phyloP scores from a whole-genome alignment of 2,797 vertebrate genomes.

The Pseudomugil gertrudae region DNA sequence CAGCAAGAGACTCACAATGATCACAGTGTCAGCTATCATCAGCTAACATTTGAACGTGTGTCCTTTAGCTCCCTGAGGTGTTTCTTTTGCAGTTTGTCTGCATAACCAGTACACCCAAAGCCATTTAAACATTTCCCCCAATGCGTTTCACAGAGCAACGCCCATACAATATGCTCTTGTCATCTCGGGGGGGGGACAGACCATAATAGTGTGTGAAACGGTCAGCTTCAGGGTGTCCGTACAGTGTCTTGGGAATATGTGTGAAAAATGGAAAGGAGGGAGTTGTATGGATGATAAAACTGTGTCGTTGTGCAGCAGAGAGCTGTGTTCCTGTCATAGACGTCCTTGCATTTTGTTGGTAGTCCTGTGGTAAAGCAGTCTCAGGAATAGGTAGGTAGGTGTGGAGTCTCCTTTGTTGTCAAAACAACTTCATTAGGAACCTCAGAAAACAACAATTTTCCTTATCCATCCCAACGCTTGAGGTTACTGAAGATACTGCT shows the following conservation, averaged over 20 bases:
- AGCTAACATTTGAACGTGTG: slow-evolving; percentile 14
- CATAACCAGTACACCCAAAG: slow-evolving; percentile 11
- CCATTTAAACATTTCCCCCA: slow-evolving; percentile 33
- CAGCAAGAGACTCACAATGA: background rate
- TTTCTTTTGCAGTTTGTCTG: slow-evolving; percentile 30
- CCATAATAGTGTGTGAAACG: slow-evolving; percentile 22
- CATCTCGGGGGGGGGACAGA: slow-evolving; percentile 13
- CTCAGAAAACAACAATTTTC: background rate
- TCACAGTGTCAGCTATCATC: background rate
- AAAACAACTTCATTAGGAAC: slow-evolving; percentile 5
- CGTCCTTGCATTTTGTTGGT: background rate
- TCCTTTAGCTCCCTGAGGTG: slow-evolving; percentile 22
- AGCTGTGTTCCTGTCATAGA: background rate
- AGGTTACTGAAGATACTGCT: slow-evolving; percentile 26
- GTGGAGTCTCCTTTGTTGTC: background rate
- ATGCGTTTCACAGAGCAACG: slow-evolving; percentile 18
- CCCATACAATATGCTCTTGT: slow-evolving; percentile 26
- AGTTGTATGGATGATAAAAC: background rate
- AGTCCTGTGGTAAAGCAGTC: background rate
- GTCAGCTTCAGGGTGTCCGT: slow-evolving; percentile 36
- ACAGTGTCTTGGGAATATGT: slow-evolving; percentile 4
- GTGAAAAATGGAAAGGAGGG: slow-evolving; percentile 19
- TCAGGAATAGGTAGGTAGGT: slow-evolving; percentile 2
- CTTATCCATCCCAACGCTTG: background rate
- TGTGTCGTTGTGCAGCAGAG: background rate